A percentile compares a stretch with the other conserved stretches of the same genome.
These are phyloP conservation scores for Sphaerophoria rueppellii DNA, from an alignment of 2,888 invertebrate species.

Conservation along the genomic window DNA sequence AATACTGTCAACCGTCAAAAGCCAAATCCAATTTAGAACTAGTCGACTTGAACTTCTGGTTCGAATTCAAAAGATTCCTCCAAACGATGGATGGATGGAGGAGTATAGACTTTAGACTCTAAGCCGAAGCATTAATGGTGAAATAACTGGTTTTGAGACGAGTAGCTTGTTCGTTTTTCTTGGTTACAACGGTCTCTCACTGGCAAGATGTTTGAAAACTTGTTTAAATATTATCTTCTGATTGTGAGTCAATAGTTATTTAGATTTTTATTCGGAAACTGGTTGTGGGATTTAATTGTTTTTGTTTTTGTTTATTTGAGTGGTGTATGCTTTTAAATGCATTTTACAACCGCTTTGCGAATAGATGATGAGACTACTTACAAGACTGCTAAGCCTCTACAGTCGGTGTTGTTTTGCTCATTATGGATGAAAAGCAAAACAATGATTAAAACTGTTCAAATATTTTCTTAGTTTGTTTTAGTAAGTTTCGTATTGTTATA, in stretches of 20 bases:
- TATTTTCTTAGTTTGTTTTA: too few species aligned
- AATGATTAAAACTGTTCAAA: too few species aligned
- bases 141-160: slow-evolving; percentile 8
- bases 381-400: too few species aligned
- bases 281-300: slow-evolving; percentile 15
- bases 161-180: neutral
- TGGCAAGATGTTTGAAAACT: neutral
- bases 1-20: slow-evolving; percentile 3
- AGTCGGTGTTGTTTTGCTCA: too few species aligned
- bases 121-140: neutral
- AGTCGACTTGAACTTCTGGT: neutral
- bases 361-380: neutral
- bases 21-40: slow-evolving; percentile 12
- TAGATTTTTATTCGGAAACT: neutral
- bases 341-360: neutral
- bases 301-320: neutral
- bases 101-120: neutral
- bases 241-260: neutral
- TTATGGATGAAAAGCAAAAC: too few species aligned
- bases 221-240: neutral
- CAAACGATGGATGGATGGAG: neutral
- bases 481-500: too few species aligned
- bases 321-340: slow-evolving; percentile 2
- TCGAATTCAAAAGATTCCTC: slow-evolving; percentile 4
- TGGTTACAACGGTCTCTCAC: neutral